Evolutionary conservation across 2,888 invertebrate species (phyloP).

Genomic region (Ennomos fuscantarius): DNA sequence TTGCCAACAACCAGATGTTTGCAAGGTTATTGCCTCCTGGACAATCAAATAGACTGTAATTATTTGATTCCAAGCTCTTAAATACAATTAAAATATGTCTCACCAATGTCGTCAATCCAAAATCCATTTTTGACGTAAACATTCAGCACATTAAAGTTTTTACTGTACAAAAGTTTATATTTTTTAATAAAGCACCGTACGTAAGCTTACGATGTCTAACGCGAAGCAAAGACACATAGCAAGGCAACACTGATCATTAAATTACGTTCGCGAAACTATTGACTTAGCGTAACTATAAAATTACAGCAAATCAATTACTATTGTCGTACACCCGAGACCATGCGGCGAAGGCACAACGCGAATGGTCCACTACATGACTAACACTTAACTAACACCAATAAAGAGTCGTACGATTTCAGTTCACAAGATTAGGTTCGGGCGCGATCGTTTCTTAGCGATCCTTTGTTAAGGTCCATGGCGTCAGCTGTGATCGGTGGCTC

Average conservation of each 20-base stretch:
- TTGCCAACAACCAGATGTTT: constrained; percentile 75
- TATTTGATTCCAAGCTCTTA: constrained; percentile 30
- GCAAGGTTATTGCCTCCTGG: constrained; percentile 65
- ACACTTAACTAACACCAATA: constrained; percentile 73
- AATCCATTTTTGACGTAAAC: constrained; percentile 46
- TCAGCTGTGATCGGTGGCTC: constrained; percentile 79
- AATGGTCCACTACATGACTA: constrained; percentile 75
- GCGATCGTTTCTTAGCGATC: constrained; percentile 53
- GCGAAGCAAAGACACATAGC: constrained; percentile 84
- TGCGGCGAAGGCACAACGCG: constrained; percentile 79
- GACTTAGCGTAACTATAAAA: constrained; percentile 62
- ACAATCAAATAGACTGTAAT: constrained; percentile 46
- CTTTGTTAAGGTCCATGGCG: constrained; percentile 78
- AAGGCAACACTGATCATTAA: constrained; percentile 83
- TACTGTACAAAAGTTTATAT: constrained; percentile 39
- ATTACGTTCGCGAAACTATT: constrained; percentile 68
- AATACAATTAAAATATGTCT: constrained; percentile 43
- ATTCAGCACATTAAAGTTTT: constrained; percentile 32
- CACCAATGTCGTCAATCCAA: constrained; percentile 52
- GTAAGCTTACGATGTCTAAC: constrained; percentile 68
- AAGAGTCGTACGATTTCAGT: constrained; percentile 51
- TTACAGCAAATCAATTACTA: constrained; percentile 63
- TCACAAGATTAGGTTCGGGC: constrained; percentile 51
- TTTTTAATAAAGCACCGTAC: constrained; percentile 76
- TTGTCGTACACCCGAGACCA: constrained; percentile 60